phyloP scores from a whole-genome alignment of 2,113 vertebrate genomes.

The Trogon surrucura region DNA sequence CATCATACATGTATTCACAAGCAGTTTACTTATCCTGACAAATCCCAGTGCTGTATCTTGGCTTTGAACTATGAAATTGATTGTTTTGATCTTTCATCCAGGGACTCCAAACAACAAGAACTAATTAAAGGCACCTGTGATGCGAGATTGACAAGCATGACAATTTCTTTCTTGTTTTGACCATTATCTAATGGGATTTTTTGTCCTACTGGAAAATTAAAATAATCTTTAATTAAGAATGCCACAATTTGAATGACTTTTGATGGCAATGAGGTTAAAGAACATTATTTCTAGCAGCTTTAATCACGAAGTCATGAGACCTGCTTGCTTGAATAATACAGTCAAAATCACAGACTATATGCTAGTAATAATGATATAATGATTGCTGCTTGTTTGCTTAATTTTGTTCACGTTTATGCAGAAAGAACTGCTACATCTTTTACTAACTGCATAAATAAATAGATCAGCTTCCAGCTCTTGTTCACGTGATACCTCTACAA shows the following conservation, averaged over 20 bases:
- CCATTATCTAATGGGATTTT: background rate
- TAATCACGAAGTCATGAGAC: background rate
- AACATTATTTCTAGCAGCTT: background rate
- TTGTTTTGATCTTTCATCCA: constrained; percentile 14
- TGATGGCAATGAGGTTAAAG: constrained; percentile 8
- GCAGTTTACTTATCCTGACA: background rate
- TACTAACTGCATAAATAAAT: background rate
- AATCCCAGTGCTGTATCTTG: background rate
- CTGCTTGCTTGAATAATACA: background rate
- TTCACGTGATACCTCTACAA: background rate
- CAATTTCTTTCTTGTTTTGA: background rate
- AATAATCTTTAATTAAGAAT: constrained; percentile 26
- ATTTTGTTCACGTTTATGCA: constrained; percentile 3
- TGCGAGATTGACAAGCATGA: background rate
- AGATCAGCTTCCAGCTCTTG: background rate
- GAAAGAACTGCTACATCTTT: background rate
- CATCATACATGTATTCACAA: background rate
- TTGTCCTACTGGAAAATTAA: background rate
- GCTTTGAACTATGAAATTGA: background rate
- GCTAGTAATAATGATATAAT: background rate
- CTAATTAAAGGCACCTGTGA: constrained; percentile 33
- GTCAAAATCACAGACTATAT: background rate
- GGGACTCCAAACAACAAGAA: background rate
- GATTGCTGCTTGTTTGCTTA: background rate
- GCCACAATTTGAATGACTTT: background rate